Percentiles rank a stretch among this genome's conserved stretches.
Evolutionary conservation across 2,113 vertebrate genomes (phyloP).

Genomic region (Alectura lathami): DNA sequence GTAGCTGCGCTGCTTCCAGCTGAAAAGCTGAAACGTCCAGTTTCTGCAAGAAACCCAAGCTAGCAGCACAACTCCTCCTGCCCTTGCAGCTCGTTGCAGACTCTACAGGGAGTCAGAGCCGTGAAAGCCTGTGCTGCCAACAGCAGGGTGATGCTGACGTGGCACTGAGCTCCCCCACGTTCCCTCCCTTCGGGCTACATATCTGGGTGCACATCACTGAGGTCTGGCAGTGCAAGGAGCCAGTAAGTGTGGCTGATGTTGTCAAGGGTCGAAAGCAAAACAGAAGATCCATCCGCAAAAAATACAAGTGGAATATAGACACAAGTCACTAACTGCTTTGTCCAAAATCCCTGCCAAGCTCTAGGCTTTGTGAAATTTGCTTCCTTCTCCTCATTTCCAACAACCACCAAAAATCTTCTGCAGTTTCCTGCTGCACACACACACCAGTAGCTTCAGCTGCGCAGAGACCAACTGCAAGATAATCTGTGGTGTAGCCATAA

Average conservation of each 20-base stretch:
- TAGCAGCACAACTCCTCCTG: neutral
- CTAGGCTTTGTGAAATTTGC: neutral
- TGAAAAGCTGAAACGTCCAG: too few relatives aligned
- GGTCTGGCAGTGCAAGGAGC: neutral
- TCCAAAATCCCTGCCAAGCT: neutral
- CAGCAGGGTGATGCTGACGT: neutral
- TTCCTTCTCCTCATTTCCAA: neutral
- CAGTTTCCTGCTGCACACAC: neutral
- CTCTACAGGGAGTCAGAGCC: neutral
- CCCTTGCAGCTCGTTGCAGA: neutral
- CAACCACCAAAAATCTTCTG: neutral
- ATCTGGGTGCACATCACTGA: neutral
- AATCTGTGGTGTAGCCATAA: neutral
- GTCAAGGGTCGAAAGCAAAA: neutral
- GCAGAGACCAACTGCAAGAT: neutral
- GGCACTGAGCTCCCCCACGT: neutral
- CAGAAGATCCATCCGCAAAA: neutral
- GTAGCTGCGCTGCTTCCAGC: neutral
- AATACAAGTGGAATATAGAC: neutral
- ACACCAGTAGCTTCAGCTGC: neutral
- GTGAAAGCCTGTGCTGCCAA: neutral
- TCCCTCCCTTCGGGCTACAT: neutral
- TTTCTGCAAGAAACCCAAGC: neutral
- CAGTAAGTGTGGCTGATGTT: rapidly evolving
- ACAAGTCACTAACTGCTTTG: neutral